phyloP scores from a whole-genome alignment of 2,888 invertebrate species.

The Drosophila borealis region DNA sequence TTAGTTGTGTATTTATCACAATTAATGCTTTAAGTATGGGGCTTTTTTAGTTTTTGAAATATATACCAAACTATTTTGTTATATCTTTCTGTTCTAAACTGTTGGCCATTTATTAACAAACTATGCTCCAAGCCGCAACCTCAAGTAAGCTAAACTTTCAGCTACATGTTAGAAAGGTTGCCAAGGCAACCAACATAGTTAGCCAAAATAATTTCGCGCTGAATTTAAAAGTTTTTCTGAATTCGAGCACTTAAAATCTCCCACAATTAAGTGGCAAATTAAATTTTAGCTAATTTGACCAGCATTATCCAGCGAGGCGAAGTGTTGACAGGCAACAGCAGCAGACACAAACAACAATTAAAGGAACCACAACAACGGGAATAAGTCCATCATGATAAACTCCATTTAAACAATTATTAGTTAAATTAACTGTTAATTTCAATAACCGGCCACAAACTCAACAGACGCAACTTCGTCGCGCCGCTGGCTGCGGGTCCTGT shows the following conservation, averaged over 20 bases:
- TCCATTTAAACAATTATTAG: constrained; percentile 69
- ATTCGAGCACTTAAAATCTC: not conserved
- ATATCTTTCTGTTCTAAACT: too few relatives aligned
- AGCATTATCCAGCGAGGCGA: constrained; percentile 41
- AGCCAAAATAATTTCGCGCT: too few relatives aligned
- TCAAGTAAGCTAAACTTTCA: too few relatives aligned
- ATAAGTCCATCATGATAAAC: constrained; percentile 48
- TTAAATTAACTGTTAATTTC: constrained; percentile 77
- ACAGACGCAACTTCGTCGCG: constrained; percentile 1
- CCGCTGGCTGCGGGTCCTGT: constrained; percentile 30
- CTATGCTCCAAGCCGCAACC: too few relatives aligned
- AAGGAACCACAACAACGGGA: constrained; percentile 6
- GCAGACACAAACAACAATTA: constrained; percentile 29
- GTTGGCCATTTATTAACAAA: too few relatives aligned
- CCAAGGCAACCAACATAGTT: too few relatives aligned
- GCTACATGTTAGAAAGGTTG: too few relatives aligned
- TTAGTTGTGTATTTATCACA: too few relatives aligned
- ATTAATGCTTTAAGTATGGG: too few relatives aligned
- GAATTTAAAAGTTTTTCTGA: not conserved
- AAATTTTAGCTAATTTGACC: constrained; percentile 43
- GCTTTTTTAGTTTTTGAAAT: too few relatives aligned
- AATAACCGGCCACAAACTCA: constrained; percentile 39
- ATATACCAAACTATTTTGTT: too few relatives aligned
- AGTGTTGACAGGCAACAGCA: constrained; percentile 66
- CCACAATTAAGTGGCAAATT: constrained; percentile 19